A percentile compares a stretch with the other conserved stretches of the same genome.
phyloP scores from a whole-genome alignment of 2,797 vertebrate species.

The Hippoglossus hippoglossus region DNA sequence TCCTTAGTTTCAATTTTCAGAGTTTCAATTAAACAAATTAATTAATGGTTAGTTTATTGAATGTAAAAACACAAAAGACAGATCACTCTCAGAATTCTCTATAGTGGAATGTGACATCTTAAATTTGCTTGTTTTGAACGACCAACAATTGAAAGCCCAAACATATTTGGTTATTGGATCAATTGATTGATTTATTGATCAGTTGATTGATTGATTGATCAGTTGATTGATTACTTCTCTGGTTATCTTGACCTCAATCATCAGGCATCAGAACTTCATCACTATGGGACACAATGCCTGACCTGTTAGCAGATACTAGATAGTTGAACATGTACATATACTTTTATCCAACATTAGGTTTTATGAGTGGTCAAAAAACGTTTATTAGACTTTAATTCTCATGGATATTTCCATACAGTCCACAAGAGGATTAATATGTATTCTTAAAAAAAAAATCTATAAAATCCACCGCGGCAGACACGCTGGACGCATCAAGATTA shows the following conservation, averaged over 20 bases:
- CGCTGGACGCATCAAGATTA: conserved; percentile 16
- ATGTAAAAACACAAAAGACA: too few species aligned
- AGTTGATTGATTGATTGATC: not conserved
- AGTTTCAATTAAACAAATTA: not conserved
- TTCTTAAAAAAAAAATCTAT: not conserved
- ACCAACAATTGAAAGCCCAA: not conserved
- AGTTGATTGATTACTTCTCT: not conserved
- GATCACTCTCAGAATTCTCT: too few species aligned
- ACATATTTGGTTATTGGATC: too few species aligned
- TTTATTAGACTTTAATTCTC: not conserved
- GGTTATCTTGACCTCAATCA: not conserved
- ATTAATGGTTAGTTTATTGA: not conserved
- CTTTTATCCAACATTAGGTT: conserved; percentile 1
- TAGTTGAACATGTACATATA: not conserved
- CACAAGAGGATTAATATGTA: conserved; percentile 14
- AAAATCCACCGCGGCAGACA: not conserved
- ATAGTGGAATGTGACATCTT: too few species aligned
- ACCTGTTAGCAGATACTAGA: not conserved
- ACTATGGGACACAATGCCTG: not conserved
- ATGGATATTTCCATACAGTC: not conserved
- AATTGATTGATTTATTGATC: not conserved
- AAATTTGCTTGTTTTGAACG: too few species aligned
- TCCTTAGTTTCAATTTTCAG: not conserved
- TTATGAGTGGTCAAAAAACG: not conserved
- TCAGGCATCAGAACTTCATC: not conserved